phyloP scores from a whole-genome alignment of 2,888 invertebrate genomes.

The Brachynemurus nebulosus region DNA sequence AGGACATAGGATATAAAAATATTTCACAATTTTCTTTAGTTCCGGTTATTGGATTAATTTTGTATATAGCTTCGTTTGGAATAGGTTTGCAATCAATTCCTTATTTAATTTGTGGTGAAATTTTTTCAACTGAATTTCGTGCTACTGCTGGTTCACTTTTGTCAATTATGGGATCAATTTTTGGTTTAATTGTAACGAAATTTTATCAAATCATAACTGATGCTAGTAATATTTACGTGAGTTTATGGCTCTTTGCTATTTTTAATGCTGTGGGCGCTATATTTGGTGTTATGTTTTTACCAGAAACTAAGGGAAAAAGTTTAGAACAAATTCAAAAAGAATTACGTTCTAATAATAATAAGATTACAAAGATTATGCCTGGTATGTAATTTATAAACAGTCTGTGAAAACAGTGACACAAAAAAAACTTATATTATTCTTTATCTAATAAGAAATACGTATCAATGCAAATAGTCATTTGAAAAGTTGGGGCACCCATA shows the following conservation, averaged over 20 bases:
- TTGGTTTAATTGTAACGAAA: constrained; percentile 39
- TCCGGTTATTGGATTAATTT: neutral
- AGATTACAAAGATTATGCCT: no score
- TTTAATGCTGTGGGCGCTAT: constrained; percentile 34
- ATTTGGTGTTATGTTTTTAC: constrained; percentile 34
- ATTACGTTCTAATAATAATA: constrained; percentile 22
- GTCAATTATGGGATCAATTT: constrained; percentile 34
- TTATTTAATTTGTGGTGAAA: constrained; percentile 41
- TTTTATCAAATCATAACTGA: constrained; percentile 33
- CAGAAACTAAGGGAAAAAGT: constrained; percentile 40
- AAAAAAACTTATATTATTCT: no score
- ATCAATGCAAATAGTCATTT: no score
- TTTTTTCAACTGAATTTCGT: constrained; percentile 37
- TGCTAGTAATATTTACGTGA: constrained; percentile 30
- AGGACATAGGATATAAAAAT: no score
- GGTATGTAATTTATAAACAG: no score
- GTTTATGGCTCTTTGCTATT: constrained; percentile 36
- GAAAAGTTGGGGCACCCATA: no score
- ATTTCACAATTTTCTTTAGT: no score
- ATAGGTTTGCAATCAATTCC: constrained; percentile 41
- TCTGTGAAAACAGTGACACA: no score
- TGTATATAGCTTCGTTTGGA: constrained; percentile 24
- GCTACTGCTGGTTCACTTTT: constrained; percentile 37
- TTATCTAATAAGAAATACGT: no score
- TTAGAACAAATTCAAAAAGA: constrained; percentile 36